These are phyloP conservation scores for Smittia sp. DNA, from an alignment of 2,888 invertebrate genomes.

Conservation along the genomic window DNA sequence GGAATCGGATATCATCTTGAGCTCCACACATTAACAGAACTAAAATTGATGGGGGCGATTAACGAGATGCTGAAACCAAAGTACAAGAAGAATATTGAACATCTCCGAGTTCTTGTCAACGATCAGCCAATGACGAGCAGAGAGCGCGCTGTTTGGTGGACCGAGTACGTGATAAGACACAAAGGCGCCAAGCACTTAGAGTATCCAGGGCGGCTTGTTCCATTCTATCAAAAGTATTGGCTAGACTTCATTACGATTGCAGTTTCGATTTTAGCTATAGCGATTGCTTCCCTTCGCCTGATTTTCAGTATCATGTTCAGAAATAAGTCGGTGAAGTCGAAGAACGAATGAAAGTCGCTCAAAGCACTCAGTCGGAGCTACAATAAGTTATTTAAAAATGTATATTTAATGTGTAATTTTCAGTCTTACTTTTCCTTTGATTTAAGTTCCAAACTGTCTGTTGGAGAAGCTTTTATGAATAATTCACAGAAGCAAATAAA, in stretches of 20 bases:
- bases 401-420: no score
- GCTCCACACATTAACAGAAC: conserved; percentile 47
- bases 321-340: no score
- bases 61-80: conserved; percentile 26
- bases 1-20: conserved; percentile 50
- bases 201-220: conserved; percentile 13
- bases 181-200: conserved; percentile 30
- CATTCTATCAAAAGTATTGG: conserved; percentile 29
- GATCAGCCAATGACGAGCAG: conserved; percentile 39
- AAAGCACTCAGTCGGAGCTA: no score
- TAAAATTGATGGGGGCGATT: conserved; percentile 47
- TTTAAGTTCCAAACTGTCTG: no score
- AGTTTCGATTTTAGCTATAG: no score
- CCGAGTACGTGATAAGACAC: conserved; percentile 33
- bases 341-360: no score
- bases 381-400: no score
- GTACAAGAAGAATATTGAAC: conserved; percentile 26
- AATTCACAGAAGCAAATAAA: no score
- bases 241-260: conserved; percentile 22
- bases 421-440: no score
- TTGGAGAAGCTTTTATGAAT: no score
- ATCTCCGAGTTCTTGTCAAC: conserved; percentile 1
- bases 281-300: no score
- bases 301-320: no score
- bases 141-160: conserved; percentile 36